These are phyloP conservation scores for Trogon melanurus DNA, from an alignment of 2,113 vertebrate species.

Conservation along the genomic window DNA sequence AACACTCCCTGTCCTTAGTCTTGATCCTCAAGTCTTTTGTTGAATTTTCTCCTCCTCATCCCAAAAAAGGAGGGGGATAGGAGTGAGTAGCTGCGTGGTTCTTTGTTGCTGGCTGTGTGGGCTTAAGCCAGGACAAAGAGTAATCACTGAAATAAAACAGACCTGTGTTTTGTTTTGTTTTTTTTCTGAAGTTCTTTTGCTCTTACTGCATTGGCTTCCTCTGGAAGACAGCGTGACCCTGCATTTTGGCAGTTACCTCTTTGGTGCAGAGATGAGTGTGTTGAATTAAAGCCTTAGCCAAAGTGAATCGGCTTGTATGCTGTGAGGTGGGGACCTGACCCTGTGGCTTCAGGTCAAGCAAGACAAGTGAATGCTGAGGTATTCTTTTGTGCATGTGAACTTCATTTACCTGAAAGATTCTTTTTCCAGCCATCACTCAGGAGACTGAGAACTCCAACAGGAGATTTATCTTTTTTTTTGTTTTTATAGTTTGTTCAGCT, in stretches of 20 bases:
- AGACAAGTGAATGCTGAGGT: not conserved
- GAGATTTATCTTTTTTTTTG: not conserved
- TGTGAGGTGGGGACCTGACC: not conserved
- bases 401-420: not conserved
- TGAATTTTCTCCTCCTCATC: no score
- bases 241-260: not conserved
- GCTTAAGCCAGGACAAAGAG: not conserved
- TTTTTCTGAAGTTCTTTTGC: not conserved
- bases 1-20: no score
- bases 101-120: no score
- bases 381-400: not conserved
- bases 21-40: no score
- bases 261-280: not conserved
- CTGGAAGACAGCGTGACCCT: not conserved
- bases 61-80: no score
- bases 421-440: not conserved
- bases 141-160: not conserved
- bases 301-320: not conserved
- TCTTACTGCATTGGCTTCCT: not conserved
- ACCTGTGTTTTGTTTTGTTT: not conserved
- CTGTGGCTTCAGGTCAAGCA: not conserved
- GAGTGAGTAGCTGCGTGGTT: no score
- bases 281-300: not conserved
- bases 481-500: not conserved
- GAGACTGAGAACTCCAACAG: not conserved